Base-by-base conservation (phyloP, 1,140 invertebrate species). In the Arctopsyche grandis region DNA sequence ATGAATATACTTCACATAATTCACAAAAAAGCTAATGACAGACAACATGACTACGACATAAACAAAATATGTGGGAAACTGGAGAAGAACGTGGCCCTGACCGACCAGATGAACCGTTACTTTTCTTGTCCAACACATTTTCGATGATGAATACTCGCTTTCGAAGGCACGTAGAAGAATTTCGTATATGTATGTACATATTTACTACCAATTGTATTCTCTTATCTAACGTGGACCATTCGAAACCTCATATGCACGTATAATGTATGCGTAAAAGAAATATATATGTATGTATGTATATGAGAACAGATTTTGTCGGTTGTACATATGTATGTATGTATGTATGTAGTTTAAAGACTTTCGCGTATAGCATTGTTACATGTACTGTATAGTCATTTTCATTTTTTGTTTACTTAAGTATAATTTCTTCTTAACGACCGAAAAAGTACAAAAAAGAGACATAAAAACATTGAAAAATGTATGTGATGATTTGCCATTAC, bases 101-200 rank as follows among this genome's bases (percentile, higher is more conserved):
- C 48, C 48, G 48, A 12, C 48, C 48, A 12, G 16, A 52, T 52
- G 24, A 66, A 66, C 63, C 63, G 63, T 66, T 66, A 66, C 26
- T 26, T 66, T 26, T 66, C 63, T 66, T 24, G 63, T 26, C 9
- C 4, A 66, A 66, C 21, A 66, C 10, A 16, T 14, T 24, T 22
- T 63, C 14, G 1, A 9, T 52, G 3, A 5, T 22, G 63, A 66
- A 66, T 66, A 22, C 0, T 24, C 14, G 63, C 16, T 21, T 63
- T 12, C 16, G 21, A 63, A 63, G 24, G 24, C 7, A 21, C 58
- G 21, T 5, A 63, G 9, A 9, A 12, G 21, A 63, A 63, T 22
- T 46, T 46, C 44, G 12, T 46, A 46, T 46, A 46, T 46, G 12
- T 46, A 46, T 46, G 12, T 46, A 46, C 12, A 46, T 46, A 46